phyloP scores from a whole-genome alignment of 2,797 vertebrate species.

The Scomberomorus guttatus region DNA sequence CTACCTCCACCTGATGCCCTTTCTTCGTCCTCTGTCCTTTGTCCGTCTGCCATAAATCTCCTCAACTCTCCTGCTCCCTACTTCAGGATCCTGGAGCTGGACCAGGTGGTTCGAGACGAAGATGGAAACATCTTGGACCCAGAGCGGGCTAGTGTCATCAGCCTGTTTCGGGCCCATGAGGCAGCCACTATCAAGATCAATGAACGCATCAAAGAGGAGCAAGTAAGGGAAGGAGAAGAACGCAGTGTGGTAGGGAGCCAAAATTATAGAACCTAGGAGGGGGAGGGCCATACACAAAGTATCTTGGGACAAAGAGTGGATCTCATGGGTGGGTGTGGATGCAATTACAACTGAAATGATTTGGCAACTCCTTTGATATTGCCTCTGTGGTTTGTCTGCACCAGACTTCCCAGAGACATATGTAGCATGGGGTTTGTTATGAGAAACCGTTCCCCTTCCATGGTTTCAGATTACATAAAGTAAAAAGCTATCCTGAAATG shows the following conservation, averaged over 20 bases:
- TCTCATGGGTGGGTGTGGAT: not conserved
- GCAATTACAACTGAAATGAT: not conserved
- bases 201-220: constrained; percentile 96
- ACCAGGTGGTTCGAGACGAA: constrained; percentile 94
- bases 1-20: not conserved
- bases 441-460: not conserved
- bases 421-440: not conserved
- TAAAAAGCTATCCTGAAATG: not conserved
- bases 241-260: too few relatives aligned
- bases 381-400: constrained; percentile 9
- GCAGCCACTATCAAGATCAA: constrained; percentile 93
- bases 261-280: not conserved
- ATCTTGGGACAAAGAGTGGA: not conserved
- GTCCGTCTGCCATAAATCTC: constrained; percentile 3
- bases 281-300: not conserved
- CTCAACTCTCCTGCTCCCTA: not conserved
- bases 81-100: constrained; percentile 93
- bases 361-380: not conserved
- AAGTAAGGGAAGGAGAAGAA: constrained; percentile 81
- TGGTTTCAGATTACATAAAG: not conserved
- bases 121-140: constrained; percentile 97
- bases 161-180: constrained; percentile 95
- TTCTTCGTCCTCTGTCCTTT: not conserved
- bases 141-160: constrained; percentile 94
- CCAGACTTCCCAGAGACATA: not conserved